A percentile compares a stretch with the other conserved stretches of the same genome.
These are phyloP conservation scores for Diachrysia chrysitis DNA, from an alignment of 2,888 invertebrate species.

Conservation along the genomic window DNA sequence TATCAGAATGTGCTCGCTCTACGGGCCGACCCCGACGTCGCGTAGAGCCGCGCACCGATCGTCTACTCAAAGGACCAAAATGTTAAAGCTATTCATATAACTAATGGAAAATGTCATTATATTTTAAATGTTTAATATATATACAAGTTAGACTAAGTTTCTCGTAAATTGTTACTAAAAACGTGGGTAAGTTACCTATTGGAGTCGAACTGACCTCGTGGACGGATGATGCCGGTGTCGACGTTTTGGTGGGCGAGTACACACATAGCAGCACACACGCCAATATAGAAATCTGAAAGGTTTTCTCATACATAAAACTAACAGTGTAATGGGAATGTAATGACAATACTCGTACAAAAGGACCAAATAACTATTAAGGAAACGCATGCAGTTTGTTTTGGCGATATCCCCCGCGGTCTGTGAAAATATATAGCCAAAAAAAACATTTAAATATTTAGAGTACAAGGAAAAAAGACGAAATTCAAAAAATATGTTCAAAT, in stretches of 20 bases:
- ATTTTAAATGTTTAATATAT: no score
- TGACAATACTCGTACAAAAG: neutral
- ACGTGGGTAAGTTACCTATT: neutral
- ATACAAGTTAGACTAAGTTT: no score
- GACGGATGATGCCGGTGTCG: conserved; percentile 78
- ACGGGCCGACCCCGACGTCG: conserved; percentile 67
- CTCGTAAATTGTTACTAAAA: neutral
- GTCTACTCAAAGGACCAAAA: conserved; percentile 56
- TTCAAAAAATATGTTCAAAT: no score
- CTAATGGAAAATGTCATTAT: neutral
- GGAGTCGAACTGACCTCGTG: conserved; percentile 58
- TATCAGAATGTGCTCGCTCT: conserved; percentile 91
- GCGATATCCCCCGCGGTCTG: no score
- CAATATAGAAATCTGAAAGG: conserved; percentile 95
- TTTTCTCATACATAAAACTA: neutral
- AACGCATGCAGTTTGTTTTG: no score
- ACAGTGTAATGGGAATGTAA: neutral
- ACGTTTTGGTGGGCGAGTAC: conserved; percentile 93
- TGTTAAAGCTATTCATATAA: neutral
- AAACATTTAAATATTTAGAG: no score
- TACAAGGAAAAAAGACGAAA: no score
- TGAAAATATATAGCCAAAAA: no score
- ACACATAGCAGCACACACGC: conserved; percentile 97
- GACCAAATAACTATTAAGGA: no score
- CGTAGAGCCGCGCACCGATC: conserved; percentile 72